A percentile compares a stretch with the other conserved stretches of the same genome.
phyloP scores from a whole-genome alignment of 1,140 invertebrate genomes.

The Dufourea novaeangliae region DNA sequence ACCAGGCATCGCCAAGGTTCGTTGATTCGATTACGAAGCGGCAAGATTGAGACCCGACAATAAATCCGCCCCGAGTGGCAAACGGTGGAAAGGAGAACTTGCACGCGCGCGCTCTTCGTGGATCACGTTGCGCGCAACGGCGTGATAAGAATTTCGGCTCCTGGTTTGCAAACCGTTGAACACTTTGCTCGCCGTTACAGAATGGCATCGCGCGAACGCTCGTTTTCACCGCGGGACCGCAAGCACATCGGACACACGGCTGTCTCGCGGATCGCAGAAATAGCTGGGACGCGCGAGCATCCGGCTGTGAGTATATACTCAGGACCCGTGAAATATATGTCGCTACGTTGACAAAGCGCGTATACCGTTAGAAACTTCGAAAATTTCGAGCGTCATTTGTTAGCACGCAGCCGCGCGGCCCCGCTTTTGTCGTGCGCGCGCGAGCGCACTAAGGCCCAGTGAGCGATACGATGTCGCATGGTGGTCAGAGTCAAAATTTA shows the following conservation, averaged over 20 bases:
- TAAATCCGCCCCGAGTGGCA: constrained; percentile 9
- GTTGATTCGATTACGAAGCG: constrained; percentile 36
- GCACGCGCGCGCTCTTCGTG: too few relatives aligned
- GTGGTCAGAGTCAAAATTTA: too few relatives aligned
- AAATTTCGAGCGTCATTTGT: constrained; percentile 48
- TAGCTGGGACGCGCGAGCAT: constrained; percentile 57
- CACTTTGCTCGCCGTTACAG: constrained; percentile 48
- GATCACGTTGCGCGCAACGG: constrained; percentile 1
- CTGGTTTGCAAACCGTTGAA: constrained; percentile 12
- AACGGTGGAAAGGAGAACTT: too few relatives aligned
- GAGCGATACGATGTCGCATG: too few relatives aligned
- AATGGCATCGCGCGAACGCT: constrained; percentile 42
- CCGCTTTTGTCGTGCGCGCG: neutral
- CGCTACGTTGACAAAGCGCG: constrained; percentile 56
- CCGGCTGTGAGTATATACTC: constrained; percentile 29
- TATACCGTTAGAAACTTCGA: constrained; percentile 33
- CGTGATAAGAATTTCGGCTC: constrained; percentile 46
- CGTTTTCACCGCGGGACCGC: constrained; percentile 14
- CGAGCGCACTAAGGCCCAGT: neutral
- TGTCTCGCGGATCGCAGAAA: constrained; percentile 65
- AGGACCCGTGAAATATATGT: constrained; percentile 55
- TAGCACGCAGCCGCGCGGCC: neutral
- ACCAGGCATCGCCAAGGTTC: neutral
- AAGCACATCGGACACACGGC: constrained; percentile 45
- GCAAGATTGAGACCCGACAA: constrained; percentile 38